Evolutionary conservation across 2,113 vertebrate species (phyloP).

Genomic region (Balaeniceps rex): DNA sequence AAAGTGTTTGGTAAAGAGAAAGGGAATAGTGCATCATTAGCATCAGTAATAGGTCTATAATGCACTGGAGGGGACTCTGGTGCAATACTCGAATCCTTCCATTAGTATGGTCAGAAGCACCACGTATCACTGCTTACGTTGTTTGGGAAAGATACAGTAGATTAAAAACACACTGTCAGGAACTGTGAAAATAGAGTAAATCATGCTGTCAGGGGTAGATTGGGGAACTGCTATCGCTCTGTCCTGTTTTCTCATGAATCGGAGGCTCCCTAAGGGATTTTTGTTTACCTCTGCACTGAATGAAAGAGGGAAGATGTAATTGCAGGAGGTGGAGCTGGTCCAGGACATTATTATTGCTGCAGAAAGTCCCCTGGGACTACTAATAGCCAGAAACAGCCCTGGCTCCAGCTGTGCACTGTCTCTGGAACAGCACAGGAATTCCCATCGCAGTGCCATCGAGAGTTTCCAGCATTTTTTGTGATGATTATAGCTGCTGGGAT

Average conservation of each 20-base stretch:
- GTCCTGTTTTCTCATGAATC: background rate
- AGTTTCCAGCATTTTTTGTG: background rate
- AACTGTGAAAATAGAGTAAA: background rate
- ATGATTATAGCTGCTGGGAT: background rate
- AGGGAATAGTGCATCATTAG: background rate
- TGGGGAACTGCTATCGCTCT: background rate
- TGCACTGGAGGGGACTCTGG: no score
- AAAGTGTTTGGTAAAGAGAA: background rate
- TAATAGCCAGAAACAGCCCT: background rate
- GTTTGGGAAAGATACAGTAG: background rate
- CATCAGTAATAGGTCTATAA: background rate
- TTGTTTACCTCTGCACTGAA: background rate
- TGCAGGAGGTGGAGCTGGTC: background rate
- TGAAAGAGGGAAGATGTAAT: background rate
- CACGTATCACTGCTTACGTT: background rate
- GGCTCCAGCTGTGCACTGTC: background rate
- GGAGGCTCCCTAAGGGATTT: background rate
- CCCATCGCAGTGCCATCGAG: accelerated
- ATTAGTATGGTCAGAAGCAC: background rate
- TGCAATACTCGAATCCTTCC: background rate
- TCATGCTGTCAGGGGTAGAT: accelerated
- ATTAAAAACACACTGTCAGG: background rate
- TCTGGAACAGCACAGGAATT: background rate
- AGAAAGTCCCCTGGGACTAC: background rate
- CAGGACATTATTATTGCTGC: background rate